Evolutionary conservation across 2,888 invertebrate genomes (phyloP).

Genomic region (Teinopalpus imperialis): DNA sequence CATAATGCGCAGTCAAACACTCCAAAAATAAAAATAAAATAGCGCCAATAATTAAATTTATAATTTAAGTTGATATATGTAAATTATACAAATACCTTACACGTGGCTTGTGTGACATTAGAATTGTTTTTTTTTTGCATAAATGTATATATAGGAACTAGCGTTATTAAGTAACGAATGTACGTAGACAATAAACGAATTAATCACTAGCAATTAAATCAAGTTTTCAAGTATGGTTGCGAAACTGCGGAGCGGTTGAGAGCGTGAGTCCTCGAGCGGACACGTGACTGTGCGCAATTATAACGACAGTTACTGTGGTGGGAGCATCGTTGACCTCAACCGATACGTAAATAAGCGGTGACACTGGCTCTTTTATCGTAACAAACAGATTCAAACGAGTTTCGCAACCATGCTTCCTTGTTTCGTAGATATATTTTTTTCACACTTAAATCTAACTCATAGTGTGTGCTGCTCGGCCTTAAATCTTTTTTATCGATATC

Average conservation of each 20-base stretch:
- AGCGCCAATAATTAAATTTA: too few relatives aligned
- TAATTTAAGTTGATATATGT: too few relatives aligned
- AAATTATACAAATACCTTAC: too few relatives aligned
- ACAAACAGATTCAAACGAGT: constrained; percentile 27
- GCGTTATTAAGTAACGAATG: constrained; percentile 8
- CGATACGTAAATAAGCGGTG: constrained; percentile 22
- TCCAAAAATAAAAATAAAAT: too few relatives aligned
- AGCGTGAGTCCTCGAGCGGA: constrained; percentile 41
- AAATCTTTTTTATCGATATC: too few relatives aligned
- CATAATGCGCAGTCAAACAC: too few relatives aligned
- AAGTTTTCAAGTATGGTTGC: constrained; percentile 38
- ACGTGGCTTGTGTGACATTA: too few relatives aligned
- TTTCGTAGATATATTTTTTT: constrained; percentile 15
- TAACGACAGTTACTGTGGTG: constrained; percentile 46
- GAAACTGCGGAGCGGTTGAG: constrained; percentile 34
- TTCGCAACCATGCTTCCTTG: constrained; percentile 23
- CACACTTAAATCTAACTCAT: constrained; percentile 1
- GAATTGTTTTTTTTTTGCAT: too few relatives aligned
- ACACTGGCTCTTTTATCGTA: constrained; percentile 16
- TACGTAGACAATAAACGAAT: constrained; percentile 9
- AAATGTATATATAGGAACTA: too few relatives aligned
- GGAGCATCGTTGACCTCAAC: constrained; percentile 22
- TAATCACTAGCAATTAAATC: constrained; percentile 45
- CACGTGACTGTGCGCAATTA: constrained; percentile 58
- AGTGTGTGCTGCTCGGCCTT: too few relatives aligned